Base-by-base conservation (phyloP, 2,797 vertebrate genomes). In the Okamejei kenojei region DNA sequence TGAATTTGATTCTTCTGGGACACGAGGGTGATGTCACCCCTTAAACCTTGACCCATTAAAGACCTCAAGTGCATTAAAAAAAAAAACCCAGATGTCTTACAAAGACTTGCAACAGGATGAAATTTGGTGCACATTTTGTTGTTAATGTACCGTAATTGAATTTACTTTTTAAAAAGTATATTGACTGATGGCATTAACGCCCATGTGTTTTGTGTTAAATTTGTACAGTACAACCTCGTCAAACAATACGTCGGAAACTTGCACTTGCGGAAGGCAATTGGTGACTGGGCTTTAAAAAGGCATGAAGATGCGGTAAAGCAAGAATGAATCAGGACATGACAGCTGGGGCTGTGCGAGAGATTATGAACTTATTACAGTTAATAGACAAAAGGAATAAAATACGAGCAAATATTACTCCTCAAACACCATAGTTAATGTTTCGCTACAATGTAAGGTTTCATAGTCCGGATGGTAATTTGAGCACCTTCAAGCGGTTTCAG, bases 401-500 rank as follows among this genome's bases (percentile, higher is more conserved):
- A 21, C 23, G 38, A 58, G 26, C 32, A n/a, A 76, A 58, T 54
- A 76, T 54, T 17, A 23, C 45, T 58, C 90, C 38, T 76, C 45
- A 54, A 92, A 92, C 38, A 38, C 19, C 45, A 92, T 29, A 74
- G 26, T 10, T 29, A 54, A 29, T 54, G 26, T 76, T 92, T 54
- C 45, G 29, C 71, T 26, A 29, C 71, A 76, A 74, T 92, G 94
- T 94, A 92, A 94, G 90, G 94, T 93, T 94, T 94, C 95, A 93
- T 82, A 91, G 90, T 79, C 54, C 94, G 95, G 94, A 94, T 93
- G 95, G 97, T 97, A 98, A 98, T 96, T 93, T 96, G 97, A 98
- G 96, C 96, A 96, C 94, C 95, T 96, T 97, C 78, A 93, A 96
- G 96, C 97, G 94, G 96, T 97, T 97, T 98, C 96, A 96, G 97